Evolutionary conservation across 2,113 vertebrate genomes (phyloP).

Genomic region (Caranx ignobilis): DNA sequence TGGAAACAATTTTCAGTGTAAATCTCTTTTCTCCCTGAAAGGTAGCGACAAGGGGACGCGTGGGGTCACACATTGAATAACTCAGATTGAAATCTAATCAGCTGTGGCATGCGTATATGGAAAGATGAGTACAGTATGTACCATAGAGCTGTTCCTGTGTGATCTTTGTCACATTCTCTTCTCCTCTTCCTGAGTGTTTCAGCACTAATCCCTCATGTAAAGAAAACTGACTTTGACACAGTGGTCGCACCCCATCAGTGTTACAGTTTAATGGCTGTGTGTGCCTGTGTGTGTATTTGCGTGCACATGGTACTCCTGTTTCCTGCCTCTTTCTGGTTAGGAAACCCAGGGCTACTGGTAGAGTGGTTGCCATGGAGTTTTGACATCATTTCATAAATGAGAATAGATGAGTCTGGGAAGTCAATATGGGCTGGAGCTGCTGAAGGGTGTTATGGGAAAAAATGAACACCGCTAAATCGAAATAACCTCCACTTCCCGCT

Average conservation of each 20-base stretch:
- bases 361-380: slow-evolving; percentile 80
- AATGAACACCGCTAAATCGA: slow-evolving; percentile 60
- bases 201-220: slow-evolving; percentile 33
- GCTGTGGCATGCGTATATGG: background rate
- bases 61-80: background rate
- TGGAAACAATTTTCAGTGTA: background rate
- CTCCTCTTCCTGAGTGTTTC: slow-evolving; percentile 18
- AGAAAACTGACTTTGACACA: slow-evolving; percentile 49
- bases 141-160: background rate
- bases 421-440: slow-evolving; percentile 75
- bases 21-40: slow-evolving; percentile 15
- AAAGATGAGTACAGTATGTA: slow-evolving; percentile 26
- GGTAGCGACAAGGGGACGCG: background rate
- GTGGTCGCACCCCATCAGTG: slow-evolving; percentile 49
- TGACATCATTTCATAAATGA: slow-evolving; percentile 81
- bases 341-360: slow-evolving; percentile 66
- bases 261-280: slow-evolving; percentile 41
- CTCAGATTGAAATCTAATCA: slow-evolving; percentile 23
- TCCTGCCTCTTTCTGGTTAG: slow-evolving; percentile 64
- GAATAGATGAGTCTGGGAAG: slow-evolving; percentile 82
- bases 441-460: slow-evolving; percentile 72
- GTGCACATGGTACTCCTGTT: slow-evolving; percentile 30
- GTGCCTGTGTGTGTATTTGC: slow-evolving; percentile 28
- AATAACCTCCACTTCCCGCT: slow-evolving; percentile 69
- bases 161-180: slow-evolving; percentile 17